Percentiles rank a stretch among this genome's conserved stretches.
Evolutionary conservation across 2,113 vertebrate genomes (phyloP).

Genomic region (Oceanites oceanicus): DNA sequence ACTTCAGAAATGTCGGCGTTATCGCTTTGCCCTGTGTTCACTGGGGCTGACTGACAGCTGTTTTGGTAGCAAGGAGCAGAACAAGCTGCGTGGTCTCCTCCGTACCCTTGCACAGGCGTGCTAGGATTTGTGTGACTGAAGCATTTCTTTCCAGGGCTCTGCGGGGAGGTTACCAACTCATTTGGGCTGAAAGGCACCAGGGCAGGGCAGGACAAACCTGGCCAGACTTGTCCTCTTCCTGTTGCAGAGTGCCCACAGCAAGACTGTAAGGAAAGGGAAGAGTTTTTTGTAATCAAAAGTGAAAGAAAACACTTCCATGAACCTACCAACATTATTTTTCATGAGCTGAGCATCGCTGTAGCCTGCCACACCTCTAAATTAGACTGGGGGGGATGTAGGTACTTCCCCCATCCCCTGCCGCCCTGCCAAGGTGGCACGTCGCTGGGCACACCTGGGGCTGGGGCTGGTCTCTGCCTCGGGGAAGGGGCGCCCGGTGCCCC

Average conservation of each 20-base stretch:
- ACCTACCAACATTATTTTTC: neutral
- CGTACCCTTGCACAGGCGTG: rapidly evolving
- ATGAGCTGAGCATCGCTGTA: neutral
- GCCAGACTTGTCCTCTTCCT: conserved; percentile 24
- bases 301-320: neutral
- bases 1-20: rapidly evolving
- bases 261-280: neutral
- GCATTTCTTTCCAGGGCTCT: neutral
- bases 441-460: rapidly evolving
- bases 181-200: neutral
- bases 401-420: neutral
- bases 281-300: neutral
- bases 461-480: neutral
- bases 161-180: neutral
- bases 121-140: neutral
- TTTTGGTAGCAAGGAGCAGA: neutral
- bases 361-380: neutral
- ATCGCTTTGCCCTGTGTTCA: neutral
- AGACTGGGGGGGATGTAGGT: no score
- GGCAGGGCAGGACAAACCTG: conserved; percentile 31
- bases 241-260: neutral
- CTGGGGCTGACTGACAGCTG: neutral
- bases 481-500: neutral
- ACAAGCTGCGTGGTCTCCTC: rapidly evolving
- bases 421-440: neutral